Evolutionary conservation across 2,888 invertebrate species (phyloP).

Genomic region (Orchestes rusci): DNA sequence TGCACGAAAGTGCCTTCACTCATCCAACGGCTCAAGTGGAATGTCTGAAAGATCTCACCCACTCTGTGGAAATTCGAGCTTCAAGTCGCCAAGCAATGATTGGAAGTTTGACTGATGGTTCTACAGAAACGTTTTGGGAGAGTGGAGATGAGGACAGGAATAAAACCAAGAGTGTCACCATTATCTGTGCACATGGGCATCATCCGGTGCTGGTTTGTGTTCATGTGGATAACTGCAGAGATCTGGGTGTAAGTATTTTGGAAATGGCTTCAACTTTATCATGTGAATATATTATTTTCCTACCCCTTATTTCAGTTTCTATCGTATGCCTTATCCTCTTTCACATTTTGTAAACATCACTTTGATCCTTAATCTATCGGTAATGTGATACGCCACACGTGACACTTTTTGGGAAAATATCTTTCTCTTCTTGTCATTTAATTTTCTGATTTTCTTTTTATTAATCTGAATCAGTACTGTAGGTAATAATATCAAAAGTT

Average conservation of each 20-base stretch:
- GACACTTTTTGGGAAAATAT: too few relatives aligned
- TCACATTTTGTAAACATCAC: too few relatives aligned
- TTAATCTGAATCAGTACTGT: too few relatives aligned
- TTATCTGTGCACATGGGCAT: constrained; percentile 56
- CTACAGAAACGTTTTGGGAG: constrained; percentile 99
- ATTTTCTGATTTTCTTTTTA: too few relatives aligned
- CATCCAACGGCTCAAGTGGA: constrained; percentile 52
- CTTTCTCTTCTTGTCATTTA: too few relatives aligned
- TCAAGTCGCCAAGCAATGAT: constrained; percentile 94
- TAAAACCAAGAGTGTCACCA: constrained; percentile 78
- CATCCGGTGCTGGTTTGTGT: constrained; percentile 72
- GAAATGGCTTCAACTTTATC: too few relatives aligned
- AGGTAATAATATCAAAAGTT: too few relatives aligned
- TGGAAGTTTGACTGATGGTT: constrained; percentile 84
- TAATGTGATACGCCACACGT: too few relatives aligned
- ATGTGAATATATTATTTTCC: too few relatives aligned
- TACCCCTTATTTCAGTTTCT: too few relatives aligned
- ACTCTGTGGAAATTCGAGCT: constrained; percentile 71
- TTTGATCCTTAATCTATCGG: too few relatives aligned
- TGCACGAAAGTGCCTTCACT: constrained; percentile 51
- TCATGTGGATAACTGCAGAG: constrained; percentile 91
- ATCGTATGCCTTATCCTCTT: too few relatives aligned
- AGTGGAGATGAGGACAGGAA: constrained; percentile 95
- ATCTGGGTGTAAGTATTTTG: constrained; percentile 69
- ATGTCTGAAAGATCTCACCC: constrained; percentile 66